Evolutionary conservation across 2,888 invertebrate species (phyloP).

Genomic region (Leucoma salicis): DNA sequence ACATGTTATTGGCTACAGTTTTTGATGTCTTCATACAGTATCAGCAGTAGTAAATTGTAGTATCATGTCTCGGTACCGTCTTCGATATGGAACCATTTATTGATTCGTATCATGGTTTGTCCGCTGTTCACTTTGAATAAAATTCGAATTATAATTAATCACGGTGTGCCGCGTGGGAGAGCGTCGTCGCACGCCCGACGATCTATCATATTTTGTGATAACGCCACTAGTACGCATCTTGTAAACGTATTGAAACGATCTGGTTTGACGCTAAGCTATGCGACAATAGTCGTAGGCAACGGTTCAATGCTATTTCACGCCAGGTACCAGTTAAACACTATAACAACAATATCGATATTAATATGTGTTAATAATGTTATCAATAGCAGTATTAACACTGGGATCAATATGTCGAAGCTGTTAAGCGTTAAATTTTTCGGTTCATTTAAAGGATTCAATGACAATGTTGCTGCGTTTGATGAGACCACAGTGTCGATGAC

Average conservation of each 20-base stretch:
- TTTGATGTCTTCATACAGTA: slow-evolving; percentile 79
- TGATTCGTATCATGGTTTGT: slow-evolving; percentile 81
- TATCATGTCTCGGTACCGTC: slow-evolving; percentile 77
- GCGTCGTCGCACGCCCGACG: slow-evolving; percentile 70
- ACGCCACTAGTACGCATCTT: slow-evolving; percentile 76
- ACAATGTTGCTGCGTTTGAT: slow-evolving; percentile 49
- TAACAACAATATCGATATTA: slow-evolving; percentile 18
- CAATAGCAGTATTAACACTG: background rate
- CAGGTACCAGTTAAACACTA: slow-evolving; percentile 18
- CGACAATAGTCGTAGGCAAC: slow-evolving; percentile 54
- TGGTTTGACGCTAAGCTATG: slow-evolving; percentile 61
- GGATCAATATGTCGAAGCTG: slow-evolving; percentile 28
- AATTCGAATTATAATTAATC: slow-evolving; percentile 83
- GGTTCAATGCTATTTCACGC: slow-evolving; percentile 52
- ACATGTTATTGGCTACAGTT: slow-evolving; percentile 59
- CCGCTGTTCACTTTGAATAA: slow-evolving; percentile 82
- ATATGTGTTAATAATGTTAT: slow-evolving; percentile 31
- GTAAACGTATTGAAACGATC: slow-evolving; percentile 70
- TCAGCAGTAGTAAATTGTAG: slow-evolving; percentile 77
- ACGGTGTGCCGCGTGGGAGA: slow-evolving; percentile 78
- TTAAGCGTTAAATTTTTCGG: slow-evolving; percentile 47
- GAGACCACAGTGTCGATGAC: slow-evolving; percentile 59
- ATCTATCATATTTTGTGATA: slow-evolving; percentile 83
- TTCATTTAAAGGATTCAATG: slow-evolving; percentile 39
- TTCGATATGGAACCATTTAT: slow-evolving; percentile 81